Evolutionary conservation across 2,888 invertebrate genomes (phyloP).

Genomic region (Itoplectis maculator): DNA sequence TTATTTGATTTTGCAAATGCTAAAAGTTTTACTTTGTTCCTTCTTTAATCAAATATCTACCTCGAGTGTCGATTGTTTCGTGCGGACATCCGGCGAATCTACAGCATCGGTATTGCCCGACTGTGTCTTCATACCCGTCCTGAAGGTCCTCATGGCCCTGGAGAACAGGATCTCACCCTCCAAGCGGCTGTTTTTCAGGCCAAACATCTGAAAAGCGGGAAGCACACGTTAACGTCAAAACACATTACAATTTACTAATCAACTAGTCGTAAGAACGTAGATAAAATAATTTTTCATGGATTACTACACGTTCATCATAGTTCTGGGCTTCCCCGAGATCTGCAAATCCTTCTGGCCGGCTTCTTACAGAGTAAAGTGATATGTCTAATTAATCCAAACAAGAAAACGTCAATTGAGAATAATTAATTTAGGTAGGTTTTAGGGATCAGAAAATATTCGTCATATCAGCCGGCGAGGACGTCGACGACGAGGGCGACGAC

Average conservation of each 20-base stretch:
- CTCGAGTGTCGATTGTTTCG: constrained; percentile 74
- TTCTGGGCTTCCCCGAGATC: constrained; percentile 56
- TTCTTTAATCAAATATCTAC: constrained; percentile 71
- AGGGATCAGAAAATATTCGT: constrained; percentile 75
- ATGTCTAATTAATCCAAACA: neutral
- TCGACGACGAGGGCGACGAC: constrained; percentile 78
- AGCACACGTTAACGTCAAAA: constrained; percentile 3
- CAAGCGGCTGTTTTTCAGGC: constrained; percentile 88
- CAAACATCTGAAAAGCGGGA: constrained; percentile 88
- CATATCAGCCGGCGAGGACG: constrained; percentile 80
- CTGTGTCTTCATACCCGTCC: constrained; percentile 86
- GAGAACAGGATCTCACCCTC: constrained; percentile 90
- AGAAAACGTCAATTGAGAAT: constrained; percentile 19
- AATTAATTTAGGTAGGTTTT: constrained; percentile 72
- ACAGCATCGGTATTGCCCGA: constrained; percentile 82
- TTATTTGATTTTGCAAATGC: constrained; percentile 82
- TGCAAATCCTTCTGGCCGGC: constrained; percentile 67
- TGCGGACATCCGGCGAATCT: constrained; percentile 82
- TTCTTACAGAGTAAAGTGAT: constrained; percentile 71
- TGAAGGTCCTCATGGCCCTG: constrained; percentile 87
- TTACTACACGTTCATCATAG: constrained; percentile 54
- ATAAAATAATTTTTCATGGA: constrained; percentile 39
- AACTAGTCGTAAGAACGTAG: constrained; percentile 21
- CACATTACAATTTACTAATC: neutral
- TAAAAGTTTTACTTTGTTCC: constrained; percentile 72